Evolutionary conservation across 2,888 invertebrate species (phyloP), one percentile per base, ranked within the genome.

Genomic region (Noctua janthe): DNA sequence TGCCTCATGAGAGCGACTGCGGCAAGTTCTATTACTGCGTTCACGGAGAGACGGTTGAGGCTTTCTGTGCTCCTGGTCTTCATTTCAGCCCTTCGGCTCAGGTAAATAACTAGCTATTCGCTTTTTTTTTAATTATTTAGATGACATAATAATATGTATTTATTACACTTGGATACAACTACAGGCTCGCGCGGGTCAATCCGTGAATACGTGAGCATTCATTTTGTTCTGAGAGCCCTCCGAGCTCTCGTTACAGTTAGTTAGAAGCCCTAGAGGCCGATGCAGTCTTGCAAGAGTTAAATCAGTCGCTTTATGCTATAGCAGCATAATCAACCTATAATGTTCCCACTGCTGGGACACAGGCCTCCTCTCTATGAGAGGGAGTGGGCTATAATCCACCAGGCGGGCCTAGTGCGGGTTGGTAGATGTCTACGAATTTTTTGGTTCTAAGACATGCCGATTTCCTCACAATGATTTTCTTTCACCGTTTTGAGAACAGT

Each of bases 1-100:
- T 93, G 23, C 92, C 94, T 1, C 92, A 93, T 23, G 91, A 91
- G 62, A 78, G 59, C 1, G 81, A 91, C 69, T 94, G 93, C 79
- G 51, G 70, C 29, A 88, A 89, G 62, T 94, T 70, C 75, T 85
- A 85, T 29, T 17, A 64, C 8, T 85, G 84, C 15, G 85, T 84
- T 0, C 51, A 83, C 8, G 93, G 93, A 66, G 74, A 86, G n/a
- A 82, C 71, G 23, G 80, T 90, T 0, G 78, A 67, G 39, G 66
- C 80, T 0, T 15, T 23, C 0, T 93, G 93, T 39, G 20, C 85
- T 0, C 20, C 81, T 39, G 91, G 90, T 8, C 78, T 86, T 0
- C 87, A 91, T 59, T 92, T 92, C 83, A 91, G 89, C 49, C 82
- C 88, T 20, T 74, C 1, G 4, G 0, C 56, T 6, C 87, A 87